Base-by-base conservation (phyloP, 2,113 vertebrate species). In the Caranx melampygus region DNA sequence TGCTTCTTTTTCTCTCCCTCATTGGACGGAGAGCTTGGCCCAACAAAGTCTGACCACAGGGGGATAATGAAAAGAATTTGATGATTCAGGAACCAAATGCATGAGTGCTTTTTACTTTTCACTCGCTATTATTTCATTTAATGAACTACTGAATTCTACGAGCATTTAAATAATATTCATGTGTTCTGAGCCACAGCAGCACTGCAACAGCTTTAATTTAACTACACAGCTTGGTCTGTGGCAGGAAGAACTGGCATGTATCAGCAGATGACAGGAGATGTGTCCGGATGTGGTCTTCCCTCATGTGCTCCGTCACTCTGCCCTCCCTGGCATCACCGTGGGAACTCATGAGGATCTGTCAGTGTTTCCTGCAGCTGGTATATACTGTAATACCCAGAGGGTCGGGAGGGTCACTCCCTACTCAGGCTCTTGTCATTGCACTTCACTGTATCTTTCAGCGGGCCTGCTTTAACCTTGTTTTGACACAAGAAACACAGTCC, bases 241-340 rank as follows among this genome's bases (percentile, higher is more conserved):
- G 21, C 67, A 79, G 84, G 86, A 86, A 85, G 71, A 47, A 21
- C 61, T 58, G 52, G 78, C 61, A 75, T 86, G 72, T 74, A 44
- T 49, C 37, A 82, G 83, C 85, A 91, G 84, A 75, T 81, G 62
- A 88, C 61, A 61, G 21, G 75, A 63, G 47, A 79, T 72, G 31
- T 77, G 55, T 72, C 42, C 55, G 18, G 72, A 86, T 78, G 57
- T 77, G 71, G 51, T 54, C 72, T 64, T 76, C 57, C 68, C 52
- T 75, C 33, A 4, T 26, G 16, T n/a, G 42, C 7, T 20, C 20
- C 18, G 45, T 74, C 72, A 77, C 37, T 37, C 68, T 65, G 74
- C 58, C 55, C 40, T 75, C 18, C 7, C 40, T 26, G 62, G 51
- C 33, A 55, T 61, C 59, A 40, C 34, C 20, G 65, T 78, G 80